Conservation (phyloP, 2,888 invertebrate genomes). For the Hetaerina titia region DNA sequence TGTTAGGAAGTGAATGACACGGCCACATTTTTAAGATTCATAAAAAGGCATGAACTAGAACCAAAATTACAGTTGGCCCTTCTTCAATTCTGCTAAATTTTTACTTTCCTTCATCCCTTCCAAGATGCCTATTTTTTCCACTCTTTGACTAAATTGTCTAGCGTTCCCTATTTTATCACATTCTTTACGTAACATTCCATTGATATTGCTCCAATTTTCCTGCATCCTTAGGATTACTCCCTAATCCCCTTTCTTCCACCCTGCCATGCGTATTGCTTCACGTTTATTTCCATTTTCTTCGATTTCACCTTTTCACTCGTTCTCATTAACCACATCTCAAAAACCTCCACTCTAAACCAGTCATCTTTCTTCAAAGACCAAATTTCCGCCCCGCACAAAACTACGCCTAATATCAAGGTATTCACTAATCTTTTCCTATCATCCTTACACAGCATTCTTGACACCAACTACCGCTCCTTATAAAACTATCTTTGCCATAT, state of each 20-base stretch:
- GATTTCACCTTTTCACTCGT: background rate
- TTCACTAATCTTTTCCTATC: no score
- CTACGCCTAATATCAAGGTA: background rate
- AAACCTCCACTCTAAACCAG: constrained; percentile 36
- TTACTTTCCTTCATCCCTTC: background rate
- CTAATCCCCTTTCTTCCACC: background rate
- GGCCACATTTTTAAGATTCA: no score
- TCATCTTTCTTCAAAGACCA: background rate
- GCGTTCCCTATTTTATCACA: background rate
- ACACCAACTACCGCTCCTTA: no score
- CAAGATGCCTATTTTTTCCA: constrained; percentile 48
- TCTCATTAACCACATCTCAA: constrained; percentile 62
- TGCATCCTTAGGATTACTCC: background rate
- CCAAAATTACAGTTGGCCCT: no score
- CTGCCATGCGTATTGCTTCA: background rate
- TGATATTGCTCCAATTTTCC: background rate
- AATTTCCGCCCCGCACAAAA: background rate
- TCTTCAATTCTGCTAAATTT: no score
- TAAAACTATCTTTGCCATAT: no score
- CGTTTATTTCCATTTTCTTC: no score
- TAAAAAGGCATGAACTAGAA: no score
- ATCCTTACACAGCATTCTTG: no score
- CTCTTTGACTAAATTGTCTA: background rate
- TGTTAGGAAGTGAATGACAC: no score
- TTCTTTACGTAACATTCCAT: background rate